Conservation (phyloP, 2,797 vertebrate species). For the Aulostomus chinensis region DNA sequence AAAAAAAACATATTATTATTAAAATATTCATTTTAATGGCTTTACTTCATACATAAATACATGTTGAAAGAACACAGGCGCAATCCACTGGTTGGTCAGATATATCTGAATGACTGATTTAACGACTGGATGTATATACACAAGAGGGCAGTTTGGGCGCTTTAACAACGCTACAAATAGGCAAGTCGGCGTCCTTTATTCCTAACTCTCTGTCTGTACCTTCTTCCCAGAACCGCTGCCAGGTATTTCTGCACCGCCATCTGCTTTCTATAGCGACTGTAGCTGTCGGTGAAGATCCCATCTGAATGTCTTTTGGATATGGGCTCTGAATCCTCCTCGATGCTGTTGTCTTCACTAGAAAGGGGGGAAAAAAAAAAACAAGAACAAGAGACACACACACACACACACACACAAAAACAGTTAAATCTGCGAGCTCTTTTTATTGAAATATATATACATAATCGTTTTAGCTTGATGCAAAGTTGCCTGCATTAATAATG, state of each 20-base stretch:
- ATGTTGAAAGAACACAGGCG: constrained; percentile 99
- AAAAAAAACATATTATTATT: constrained; percentile 99
- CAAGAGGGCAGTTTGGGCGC: constrained; percentile 79
- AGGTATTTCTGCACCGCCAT: constrained; percentile 99
- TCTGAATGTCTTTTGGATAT: constrained; percentile 97
- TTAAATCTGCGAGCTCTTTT: background rate
- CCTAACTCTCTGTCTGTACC: constrained; percentile 99
- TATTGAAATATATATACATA: too few relatives aligned
- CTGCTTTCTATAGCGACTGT: constrained; percentile 99
- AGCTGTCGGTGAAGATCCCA: constrained; percentile 99
- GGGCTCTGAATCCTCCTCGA: constrained; percentile 89
- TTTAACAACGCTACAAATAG: constrained; percentile 90
- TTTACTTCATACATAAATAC: constrained; percentile 99
- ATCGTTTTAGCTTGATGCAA: constrained; percentile 1
- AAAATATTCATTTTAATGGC: constrained; percentile 99
- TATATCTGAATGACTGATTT: constrained; percentile 91
- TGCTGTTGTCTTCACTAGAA: constrained; percentile 83
- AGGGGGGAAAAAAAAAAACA: constrained; percentile 28
- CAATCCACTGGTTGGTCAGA: constrained; percentile 92
- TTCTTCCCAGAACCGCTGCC: constrained; percentile 98
- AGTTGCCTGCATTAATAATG: constrained; percentile 18
- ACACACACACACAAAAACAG: constrained; percentile 8
- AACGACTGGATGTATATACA: constrained; percentile 83
- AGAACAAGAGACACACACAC: background rate
- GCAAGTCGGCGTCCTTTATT: constrained; percentile 99